These are phyloP conservation scores for Coremacera marginata DNA, from an alignment of 2,888 invertebrate genomes.

Conservation along the genomic window DNA sequence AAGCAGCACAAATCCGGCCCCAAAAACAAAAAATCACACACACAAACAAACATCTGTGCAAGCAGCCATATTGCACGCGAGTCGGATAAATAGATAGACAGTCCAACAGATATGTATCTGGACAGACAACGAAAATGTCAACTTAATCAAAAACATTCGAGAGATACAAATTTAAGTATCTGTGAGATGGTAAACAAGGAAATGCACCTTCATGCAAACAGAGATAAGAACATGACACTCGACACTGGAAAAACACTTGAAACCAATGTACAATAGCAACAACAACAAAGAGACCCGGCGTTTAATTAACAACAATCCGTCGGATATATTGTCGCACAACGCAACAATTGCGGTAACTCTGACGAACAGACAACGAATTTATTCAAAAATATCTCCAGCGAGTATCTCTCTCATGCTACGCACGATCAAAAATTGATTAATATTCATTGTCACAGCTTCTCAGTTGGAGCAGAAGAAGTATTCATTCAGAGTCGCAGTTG, in stretches of 20 bases:
- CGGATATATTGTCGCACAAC: slow-evolving; percentile 15
- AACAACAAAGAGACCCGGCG: slow-evolving; percentile 44
- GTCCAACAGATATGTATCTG: neutral
- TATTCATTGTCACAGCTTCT: slow-evolving; percentile 54
- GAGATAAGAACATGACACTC: slow-evolving; percentile 31
- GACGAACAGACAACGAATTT: slow-evolving; percentile 24
- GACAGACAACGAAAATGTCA: slow-evolving; percentile 13
- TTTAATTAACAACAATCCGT: slow-evolving; percentile 59
- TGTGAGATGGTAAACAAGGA: slow-evolving; percentile 39
- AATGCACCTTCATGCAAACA: slow-evolving; percentile 31
- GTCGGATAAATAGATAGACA: neutral
- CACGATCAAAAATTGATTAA: slow-evolving; percentile 68
- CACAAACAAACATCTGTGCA: neutral
- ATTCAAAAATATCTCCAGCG: slow-evolving; percentile 54
- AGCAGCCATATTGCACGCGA: slow-evolving; percentile 19
- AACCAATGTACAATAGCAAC: slow-evolving; percentile 18
- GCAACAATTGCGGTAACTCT: slow-evolving; percentile 2
- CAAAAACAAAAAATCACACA: neutral
- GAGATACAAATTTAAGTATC: slow-evolving; percentile 27
- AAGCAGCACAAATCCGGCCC: slow-evolving; percentile 13
- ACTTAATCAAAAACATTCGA: slow-evolving; percentile 31
- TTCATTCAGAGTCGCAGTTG: neutral
- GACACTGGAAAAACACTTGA: slow-evolving; percentile 24
- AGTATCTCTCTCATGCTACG: slow-evolving; percentile 48
- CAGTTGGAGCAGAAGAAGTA: neutral